Percentiles rank a stretch among this genome's conserved stretches.
Conservation (phyloP, 2,888 invertebrate species). For the Orthosia cruda region DNA sequence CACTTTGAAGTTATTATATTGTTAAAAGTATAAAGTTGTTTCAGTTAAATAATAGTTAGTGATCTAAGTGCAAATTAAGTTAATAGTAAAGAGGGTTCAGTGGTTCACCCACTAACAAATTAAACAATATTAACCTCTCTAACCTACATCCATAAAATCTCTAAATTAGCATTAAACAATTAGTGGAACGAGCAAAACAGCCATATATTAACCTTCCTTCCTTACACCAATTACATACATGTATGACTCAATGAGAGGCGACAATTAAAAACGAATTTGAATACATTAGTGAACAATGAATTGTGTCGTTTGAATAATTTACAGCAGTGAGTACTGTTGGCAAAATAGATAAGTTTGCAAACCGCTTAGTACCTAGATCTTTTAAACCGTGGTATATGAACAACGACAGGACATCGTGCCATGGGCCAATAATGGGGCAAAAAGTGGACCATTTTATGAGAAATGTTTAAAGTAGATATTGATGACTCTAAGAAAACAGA, state of each 20-base stretch:
- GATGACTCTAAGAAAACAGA: too few species aligned
- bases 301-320: conserved; percentile 71
- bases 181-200: conserved; percentile 42
- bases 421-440: too few species aligned
- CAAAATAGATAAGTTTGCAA: conserved; percentile 14
- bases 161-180: conserved; percentile 52
- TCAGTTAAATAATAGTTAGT: too few species aligned
- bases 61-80: too few species aligned
- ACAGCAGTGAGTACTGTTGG: conserved; percentile 17
- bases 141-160: conserved; percentile 47
- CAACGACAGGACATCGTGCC: too few species aligned
- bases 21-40: too few species aligned
- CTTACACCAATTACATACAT: conserved; percentile 55
- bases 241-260: conserved; percentile 57
- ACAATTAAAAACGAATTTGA: conserved; percentile 68
- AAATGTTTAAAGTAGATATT: too few species aligned
- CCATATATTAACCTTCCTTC: conserved; percentile 46
- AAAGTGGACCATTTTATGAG: too few species aligned
- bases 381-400: too few species aligned
- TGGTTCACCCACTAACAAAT: not conserved
- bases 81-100: not conserved
- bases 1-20: too few species aligned
- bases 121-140: conserved; percentile 34
- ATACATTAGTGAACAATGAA: conserved; percentile 73
- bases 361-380: not conserved